These are phyloP conservation scores for Leptestheria dahalacensis DNA, from an alignment of 1,140 invertebrate genomes.

Conservation along the genomic window DNA sequence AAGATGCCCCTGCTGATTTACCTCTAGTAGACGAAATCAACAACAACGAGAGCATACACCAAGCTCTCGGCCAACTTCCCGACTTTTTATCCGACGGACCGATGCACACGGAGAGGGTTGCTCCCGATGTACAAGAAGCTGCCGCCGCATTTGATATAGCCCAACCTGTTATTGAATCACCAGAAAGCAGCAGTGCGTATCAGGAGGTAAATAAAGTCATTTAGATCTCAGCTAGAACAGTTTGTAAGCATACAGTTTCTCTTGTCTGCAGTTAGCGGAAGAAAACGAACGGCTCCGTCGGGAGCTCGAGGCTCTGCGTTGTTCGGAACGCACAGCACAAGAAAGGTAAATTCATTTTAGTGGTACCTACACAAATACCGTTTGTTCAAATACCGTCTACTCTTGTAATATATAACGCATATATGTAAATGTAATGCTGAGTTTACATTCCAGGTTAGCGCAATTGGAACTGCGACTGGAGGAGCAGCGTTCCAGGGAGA, in stretches of 20 bases:
- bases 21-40: conserved; percentile 1
- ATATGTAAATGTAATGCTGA: background rate
- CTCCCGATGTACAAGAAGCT: conserved; percentile 16
- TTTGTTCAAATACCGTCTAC: background rate
- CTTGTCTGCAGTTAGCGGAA: conserved; percentile 28
- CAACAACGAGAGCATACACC: conserved; percentile 7
- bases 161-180: background rate
- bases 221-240: background rate
- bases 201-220: background rate
- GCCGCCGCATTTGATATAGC: background rate
- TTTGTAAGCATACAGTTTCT: conserved; percentile 4
- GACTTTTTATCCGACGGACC: conserved; percentile 57
- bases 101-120: conserved; percentile 28
- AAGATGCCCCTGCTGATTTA: background rate
- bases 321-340: conserved; percentile 32
- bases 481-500: background rate
- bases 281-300: conserved; percentile 41
- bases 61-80: conserved; percentile 30
- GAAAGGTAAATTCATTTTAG: conserved; percentile 26
- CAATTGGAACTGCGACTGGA: conserved; percentile 29
- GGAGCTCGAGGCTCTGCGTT: conserved; percentile 35
- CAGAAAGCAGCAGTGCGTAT: background rate
- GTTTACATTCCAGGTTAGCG: conserved; percentile 28
- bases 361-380: too few relatives aligned
- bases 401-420: background rate